These are phyloP conservation scores for Drosophila putrida DNA, from an alignment of 2,888 invertebrate genomes.

Conservation along the genomic window DNA sequence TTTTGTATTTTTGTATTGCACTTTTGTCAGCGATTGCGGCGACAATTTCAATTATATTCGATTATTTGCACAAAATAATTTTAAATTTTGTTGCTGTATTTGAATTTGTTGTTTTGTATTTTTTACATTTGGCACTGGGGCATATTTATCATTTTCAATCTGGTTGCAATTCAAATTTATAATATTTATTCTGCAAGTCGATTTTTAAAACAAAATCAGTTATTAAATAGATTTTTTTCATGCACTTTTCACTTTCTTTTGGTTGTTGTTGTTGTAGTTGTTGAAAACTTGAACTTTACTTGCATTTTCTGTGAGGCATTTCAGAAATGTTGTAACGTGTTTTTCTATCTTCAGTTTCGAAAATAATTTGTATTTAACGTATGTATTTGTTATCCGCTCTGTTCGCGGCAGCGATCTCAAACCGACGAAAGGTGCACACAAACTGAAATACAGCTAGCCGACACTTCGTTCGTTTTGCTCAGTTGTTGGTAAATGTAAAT, in stretches of 20 bases:
- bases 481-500: too few relatives aligned
- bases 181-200: constrained; percentile 44
- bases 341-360: constrained; percentile 33
- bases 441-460: constrained; percentile 66
- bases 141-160: constrained; percentile 27
- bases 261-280: constrained; percentile 5
- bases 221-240: constrained; percentile 25
- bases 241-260: constrained; percentile 44
- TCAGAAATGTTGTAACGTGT: constrained; percentile 29
- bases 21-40: constrained; percentile 41
- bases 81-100: constrained; percentile 29
- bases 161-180: constrained; percentile 54
- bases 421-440: constrained; percentile 83
- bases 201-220: constrained; percentile 83
- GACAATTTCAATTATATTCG: constrained; percentile 61
- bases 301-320: constrained; percentile 51
- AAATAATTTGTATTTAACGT: constrained; percentile 42
- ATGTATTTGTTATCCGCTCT: constrained; percentile 58
- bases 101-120: constrained; percentile 23
- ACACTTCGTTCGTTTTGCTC: too few relatives aligned
- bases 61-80: constrained; percentile 55
- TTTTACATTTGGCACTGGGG: constrained; percentile 55
- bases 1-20: constrained; percentile 53
- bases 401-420: constrained; percentile 76
- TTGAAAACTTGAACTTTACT: constrained; percentile 39